Evolutionary conservation across 2,888 invertebrate genomes (phyloP).

Genomic region (Norana najaformis): DNA sequence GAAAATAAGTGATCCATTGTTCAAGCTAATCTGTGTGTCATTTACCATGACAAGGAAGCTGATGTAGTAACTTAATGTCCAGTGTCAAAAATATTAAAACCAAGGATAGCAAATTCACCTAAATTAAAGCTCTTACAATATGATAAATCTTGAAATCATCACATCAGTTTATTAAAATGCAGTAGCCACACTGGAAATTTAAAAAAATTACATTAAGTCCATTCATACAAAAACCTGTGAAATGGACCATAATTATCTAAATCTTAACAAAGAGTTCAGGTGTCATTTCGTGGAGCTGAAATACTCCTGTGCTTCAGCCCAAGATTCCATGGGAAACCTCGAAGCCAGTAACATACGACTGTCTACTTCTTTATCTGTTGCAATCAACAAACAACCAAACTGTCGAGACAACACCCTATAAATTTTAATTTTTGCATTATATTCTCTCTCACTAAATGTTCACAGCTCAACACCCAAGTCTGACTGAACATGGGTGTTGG

Average conservation of each 20-base stretch:
- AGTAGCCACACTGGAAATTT: neutral
- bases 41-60: neutral
- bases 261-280: neutral
- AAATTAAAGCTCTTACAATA: neutral
- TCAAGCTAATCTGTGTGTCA: neutral
- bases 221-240: neutral
- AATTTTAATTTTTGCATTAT: neutral
- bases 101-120: neutral
- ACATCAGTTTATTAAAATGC: neutral
- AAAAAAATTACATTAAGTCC: neutral
- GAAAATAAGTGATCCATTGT: neutral
- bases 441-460: neutral
- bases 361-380: neutral
- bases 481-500: no score
- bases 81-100: neutral
- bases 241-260: neutral
- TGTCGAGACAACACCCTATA: neutral
- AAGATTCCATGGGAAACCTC: neutral
- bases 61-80: neutral
- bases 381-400: neutral
- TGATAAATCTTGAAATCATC: neutral
- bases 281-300: conserved; percentile 7
- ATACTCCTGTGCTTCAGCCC: neutral
- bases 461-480: neutral
- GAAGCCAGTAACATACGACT: neutral